Evolutionary conservation across 2,888 invertebrate species (phyloP).

Genomic region (Limnephilus lunatus): DNA sequence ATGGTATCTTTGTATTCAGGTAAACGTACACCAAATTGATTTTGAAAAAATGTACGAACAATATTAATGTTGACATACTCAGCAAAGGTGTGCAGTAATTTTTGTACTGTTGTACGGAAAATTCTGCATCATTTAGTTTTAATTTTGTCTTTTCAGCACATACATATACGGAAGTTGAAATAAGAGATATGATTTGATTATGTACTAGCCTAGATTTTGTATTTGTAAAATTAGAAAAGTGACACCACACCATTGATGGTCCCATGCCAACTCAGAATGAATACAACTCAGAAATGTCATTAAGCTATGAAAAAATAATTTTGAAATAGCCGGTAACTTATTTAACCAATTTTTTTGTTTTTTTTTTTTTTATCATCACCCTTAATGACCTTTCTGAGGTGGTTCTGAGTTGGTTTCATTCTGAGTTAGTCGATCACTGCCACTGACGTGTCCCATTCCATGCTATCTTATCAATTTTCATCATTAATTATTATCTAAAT

Average conservation of each 20-base stretch:
- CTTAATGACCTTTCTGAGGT: too few species aligned
- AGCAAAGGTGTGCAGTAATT: background rate
- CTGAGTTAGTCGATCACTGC: too few species aligned
- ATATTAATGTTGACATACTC: background rate
- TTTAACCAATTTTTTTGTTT: too few species aligned
- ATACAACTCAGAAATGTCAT: too few species aligned
- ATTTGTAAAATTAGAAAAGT: background rate
- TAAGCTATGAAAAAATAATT: too few species aligned
- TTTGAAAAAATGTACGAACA: too few species aligned
- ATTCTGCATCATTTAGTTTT: background rate
- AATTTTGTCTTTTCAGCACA: background rate
- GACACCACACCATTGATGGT: too few species aligned
- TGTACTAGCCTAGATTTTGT: background rate
- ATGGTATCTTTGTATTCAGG: background rate
- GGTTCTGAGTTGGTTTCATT: too few species aligned
- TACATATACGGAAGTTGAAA: background rate
- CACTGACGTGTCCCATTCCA: background rate
- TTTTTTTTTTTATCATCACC: too few species aligned
- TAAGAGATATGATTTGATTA: background rate
- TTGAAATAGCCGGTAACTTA: too few species aligned
- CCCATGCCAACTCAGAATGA: too few species aligned
- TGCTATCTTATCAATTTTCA: background rate
- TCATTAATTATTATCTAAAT: background rate
- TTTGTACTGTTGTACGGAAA: background rate
- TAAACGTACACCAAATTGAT: background rate